Evolutionary conservation across 2,888 invertebrate species (phyloP), one percentile per base, ranked within the genome.

Genomic region (Andrena fulva): DNA sequence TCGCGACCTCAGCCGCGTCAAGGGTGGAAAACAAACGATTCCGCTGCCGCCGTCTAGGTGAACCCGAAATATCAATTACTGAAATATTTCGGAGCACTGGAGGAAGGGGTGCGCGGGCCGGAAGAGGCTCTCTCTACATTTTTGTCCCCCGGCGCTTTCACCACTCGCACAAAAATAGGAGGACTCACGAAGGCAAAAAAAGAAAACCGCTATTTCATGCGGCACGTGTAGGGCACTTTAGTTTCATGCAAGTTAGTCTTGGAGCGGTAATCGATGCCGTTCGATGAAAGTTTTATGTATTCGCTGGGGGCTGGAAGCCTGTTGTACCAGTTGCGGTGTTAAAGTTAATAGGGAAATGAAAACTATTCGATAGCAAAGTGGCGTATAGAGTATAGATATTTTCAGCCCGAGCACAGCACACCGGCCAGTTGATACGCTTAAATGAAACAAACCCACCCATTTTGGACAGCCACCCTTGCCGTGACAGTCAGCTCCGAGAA

Each of bases 261-360:
- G 64, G 27, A 71, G 56, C 52, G 64, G 64, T 71, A 76, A 76
- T 68, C 81, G 71, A 86, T 78, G 75, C 79, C 77, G 62, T 85
- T 80, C 85, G 85, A 87, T 88, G 76, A 86, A 87, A 87, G 86
- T 85, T 86, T 84, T 81, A 87, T 83, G 81, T 59, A 83, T 73
- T 77, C 73, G 60, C 62, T 35, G 74, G 59, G 35, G 33, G 29
- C 60, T 54, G 56, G 67, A 67, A 52, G 70, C 71, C 56, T 60
- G 74, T 59, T 59, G 52, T 42, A 20, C 66, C 66, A 56, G 62
- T 33, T 62, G 35, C 33, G 62, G 69, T 76, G 85, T 81, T 79
- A 76, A 85, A 87, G 85, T 85, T 87, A 87, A 87, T 87, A 80
- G 85, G 63, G 74, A 78, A 78, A 85, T 85, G 85, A 79, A 77